Evolutionary conservation across 1,140 invertebrate genomes (phyloP).

Genomic region (Drosophila mauritiana): DNA sequence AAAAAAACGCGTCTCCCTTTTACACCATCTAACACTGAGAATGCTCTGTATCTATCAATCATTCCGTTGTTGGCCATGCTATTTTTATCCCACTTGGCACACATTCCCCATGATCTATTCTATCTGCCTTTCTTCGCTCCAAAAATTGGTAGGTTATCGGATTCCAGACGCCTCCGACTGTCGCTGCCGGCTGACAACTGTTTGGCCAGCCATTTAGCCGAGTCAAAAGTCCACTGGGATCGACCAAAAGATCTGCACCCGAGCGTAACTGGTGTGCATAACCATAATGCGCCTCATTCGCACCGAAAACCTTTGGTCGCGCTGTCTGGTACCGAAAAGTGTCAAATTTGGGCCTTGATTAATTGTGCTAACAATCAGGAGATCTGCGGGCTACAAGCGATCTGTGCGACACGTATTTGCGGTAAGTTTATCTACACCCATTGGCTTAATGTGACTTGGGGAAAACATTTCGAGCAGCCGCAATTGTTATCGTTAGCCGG

Average conservation of each 20-base stretch:
- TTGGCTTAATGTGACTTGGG: constrained; percentile 19
- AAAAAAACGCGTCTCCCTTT: too few relatives aligned
- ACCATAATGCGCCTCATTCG: constrained; percentile 50
- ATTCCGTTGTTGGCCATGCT: constrained; percentile 4
- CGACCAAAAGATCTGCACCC: constrained; percentile 34
- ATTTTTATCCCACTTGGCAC: constrained; percentile 22
- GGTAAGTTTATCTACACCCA: constrained; percentile 13
- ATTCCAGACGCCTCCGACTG: constrained; percentile 23
- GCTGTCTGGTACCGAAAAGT: constrained; percentile 50
- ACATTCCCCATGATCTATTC: constrained; percentile 6
- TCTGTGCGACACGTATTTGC: constrained; percentile 52
- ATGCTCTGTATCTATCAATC: constrained; percentile 1
- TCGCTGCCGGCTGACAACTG: constrained; percentile 21
- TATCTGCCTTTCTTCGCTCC: background rate
- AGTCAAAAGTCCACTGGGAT: constrained; percentile 42
- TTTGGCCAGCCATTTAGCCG: constrained; percentile 42
- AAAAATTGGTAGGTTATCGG: constrained; percentile 18
- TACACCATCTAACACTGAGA: background rate
- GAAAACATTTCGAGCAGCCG: constrained; percentile 15
- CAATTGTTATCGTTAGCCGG: constrained; percentile 36
- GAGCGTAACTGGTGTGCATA: constrained; percentile 29
- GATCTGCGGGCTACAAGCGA: constrained; percentile 26
- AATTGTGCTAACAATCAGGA: constrained; percentile 52
- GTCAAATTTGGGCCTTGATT: constrained; percentile 53
- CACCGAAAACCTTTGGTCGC: constrained; percentile 36